Evolutionary conservation across 2,113 vertebrate genomes (phyloP), one percentile per base, ranked within the genome.

Genomic region (Ictidomys tridecemlineatus): DNA sequence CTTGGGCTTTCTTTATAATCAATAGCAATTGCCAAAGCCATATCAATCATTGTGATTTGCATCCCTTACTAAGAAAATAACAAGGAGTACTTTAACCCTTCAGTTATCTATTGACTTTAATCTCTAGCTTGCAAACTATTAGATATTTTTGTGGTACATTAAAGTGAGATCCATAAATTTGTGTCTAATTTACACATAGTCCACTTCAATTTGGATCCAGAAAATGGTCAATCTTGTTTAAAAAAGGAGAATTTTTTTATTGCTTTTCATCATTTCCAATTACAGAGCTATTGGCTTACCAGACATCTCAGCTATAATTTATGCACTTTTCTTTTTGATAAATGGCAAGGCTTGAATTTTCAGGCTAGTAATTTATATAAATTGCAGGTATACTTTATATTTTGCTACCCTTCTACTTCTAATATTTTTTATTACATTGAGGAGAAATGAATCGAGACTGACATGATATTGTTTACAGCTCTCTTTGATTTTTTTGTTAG

Each of bases 341-440:
- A 91, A 83, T 92, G 39, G 42, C n/a, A 93, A 91, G n/a, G 34
- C 73, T 91, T 65, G 56, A 89, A 86, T 86, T 95, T 93, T 86
- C n/a, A 95, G 79, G 37, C 48, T 78, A 95, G 72, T 74, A 70
- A 90, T 91, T 96, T 89, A 53, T 91, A 67, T 94, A 91, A 96
- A 89, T 69, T 92, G 39, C 45, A 95, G 69, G 4, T 89, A 20
- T 88, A 65, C 30, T 94, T 94, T 95, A 70, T 95, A 86, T 51
- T 42, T 95, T 89, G 45, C 45, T 78, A 69, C 39, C 18, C 56
- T 92, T 90, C 73, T 83, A 91, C 45, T 78, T 85, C 12, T 94
- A 79, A 42, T 92, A 70, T 95, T 85, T 85, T 89, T 77, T 94
- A 85, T 91, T 89, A 74, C 72, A 77, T 90, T 74, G 26, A 93